Conservation (phyloP, 2,888 invertebrate species). For the Cylloceria caligata region DNA sequence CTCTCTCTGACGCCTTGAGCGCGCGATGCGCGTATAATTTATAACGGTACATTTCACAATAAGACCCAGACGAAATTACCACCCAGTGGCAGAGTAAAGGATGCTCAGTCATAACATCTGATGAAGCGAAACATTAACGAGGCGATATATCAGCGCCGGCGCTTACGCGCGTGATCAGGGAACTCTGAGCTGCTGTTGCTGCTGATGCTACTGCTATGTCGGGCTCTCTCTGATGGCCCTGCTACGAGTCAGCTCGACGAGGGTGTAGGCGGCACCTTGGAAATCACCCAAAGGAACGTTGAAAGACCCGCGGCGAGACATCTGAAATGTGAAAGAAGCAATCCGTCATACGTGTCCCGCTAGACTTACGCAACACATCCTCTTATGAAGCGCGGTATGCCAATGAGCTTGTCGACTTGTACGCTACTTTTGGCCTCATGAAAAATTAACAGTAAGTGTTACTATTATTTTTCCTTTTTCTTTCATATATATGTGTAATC, state of each 20-base stretch:
- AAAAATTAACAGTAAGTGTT: neutral
- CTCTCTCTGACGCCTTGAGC: conserved; percentile 12
- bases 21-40: conserved; percentile 71
- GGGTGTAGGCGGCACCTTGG: conserved; percentile 78
- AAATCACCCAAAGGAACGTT: conserved; percentile 78
- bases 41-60: conserved; percentile 79
- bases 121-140: conserved; percentile 83
- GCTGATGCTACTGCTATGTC: conserved; percentile 38
- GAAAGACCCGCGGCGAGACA: conserved; percentile 68
- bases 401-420: neutral
- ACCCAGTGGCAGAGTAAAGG: conserved; percentile 81
- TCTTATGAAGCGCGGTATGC: neutral
- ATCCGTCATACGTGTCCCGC: conserved; percentile 69
- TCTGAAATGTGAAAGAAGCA: conserved; percentile 78
- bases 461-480: neutral
- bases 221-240: conserved; percentile 18
- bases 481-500: no score
- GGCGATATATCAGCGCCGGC: conserved; percentile 80
- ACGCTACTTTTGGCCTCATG: neutral
- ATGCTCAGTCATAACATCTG: conserved; percentile 82
- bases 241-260: conserved; percentile 66
- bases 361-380: neutral
- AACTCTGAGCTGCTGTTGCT: conserved; percentile 64
- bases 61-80: conserved; percentile 81
- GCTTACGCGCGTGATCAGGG: conserved; percentile 48